phyloP scores from a whole-genome alignment of 2,797 vertebrate species.

The Acanthopagrus latus region DNA sequence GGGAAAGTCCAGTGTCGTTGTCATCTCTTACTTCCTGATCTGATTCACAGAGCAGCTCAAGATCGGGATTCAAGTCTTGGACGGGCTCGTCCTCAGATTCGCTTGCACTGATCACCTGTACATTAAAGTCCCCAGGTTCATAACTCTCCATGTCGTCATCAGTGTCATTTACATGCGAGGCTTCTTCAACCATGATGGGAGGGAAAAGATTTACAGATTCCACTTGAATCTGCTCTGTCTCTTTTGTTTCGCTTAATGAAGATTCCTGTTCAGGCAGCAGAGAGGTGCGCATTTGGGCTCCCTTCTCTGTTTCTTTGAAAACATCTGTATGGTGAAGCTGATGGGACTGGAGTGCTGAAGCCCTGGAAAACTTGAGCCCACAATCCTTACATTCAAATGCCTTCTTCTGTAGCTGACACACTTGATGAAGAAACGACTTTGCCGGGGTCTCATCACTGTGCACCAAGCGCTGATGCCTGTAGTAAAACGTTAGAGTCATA shows the following conservation, averaged over 20 bases:
- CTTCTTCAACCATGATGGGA: constrained; percentile 34
- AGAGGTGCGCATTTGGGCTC: constrained; percentile 1
- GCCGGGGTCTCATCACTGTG: constrained; percentile 83
- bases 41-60: constrained; percentile 84
- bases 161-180: constrained; percentile 33
- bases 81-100: constrained; percentile 76
- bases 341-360: constrained; percentile 86
- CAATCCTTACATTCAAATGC: constrained; percentile 86
- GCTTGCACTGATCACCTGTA: constrained; percentile 82
- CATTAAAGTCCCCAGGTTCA: constrained; percentile 78
- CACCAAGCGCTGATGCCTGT: constrained; percentile 82
- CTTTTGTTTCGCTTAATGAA: constrained; percentile 41
- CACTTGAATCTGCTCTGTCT: constrained; percentile 29
- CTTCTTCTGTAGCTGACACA: constrained; percentile 87
- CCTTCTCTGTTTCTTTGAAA: constrained; percentile 75
- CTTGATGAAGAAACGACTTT: constrained; percentile 87
- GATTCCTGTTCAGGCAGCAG: constrained; percentile 41
- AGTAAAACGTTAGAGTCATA: constrained; percentile 81
- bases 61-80: constrained; percentile 78
- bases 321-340: constrained; percentile 83
- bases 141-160: constrained; percentile 75
- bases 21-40: constrained; percentile 81
- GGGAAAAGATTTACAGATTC: constrained; percentile 39
- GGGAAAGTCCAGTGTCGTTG: constrained; percentile 29
- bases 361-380: constrained; percentile 85